A percentile compares a stretch with the other conserved stretches of the same genome.
phyloP scores from a whole-genome alignment of 2,888 invertebrate species.

The Syrphus vitripennis region DNA sequence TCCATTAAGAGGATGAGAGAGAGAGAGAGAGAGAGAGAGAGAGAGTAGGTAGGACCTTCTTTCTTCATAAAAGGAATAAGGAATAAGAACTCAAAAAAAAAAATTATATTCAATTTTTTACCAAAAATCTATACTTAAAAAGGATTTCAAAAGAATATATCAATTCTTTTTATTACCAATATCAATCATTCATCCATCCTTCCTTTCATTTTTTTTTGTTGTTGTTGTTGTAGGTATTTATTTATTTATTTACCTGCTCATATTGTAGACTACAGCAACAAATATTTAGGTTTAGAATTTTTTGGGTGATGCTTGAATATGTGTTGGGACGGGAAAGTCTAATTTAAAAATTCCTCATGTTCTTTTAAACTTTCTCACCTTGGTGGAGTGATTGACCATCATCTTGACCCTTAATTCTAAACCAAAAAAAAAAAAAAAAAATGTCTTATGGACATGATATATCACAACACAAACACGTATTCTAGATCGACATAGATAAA shows the following conservation, averaged over 20 bases:
- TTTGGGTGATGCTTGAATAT: background rate
- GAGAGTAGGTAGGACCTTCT: too few relatives aligned
- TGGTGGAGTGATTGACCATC: background rate
- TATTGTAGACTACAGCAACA: slow-evolving; percentile 20
- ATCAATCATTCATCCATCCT: slow-evolving; percentile 45
- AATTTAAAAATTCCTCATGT: background rate
- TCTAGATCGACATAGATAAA: slow-evolving; percentile 18
- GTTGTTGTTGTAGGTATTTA: background rate
- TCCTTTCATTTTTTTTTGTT: background rate
- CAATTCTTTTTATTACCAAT: slow-evolving; percentile 64
- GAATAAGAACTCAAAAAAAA: background rate
- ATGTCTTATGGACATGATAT: background rate
- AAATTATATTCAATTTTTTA: slow-evolving; percentile 15
- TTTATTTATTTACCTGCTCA: background rate
- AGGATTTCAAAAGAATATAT: slow-evolving; percentile 57
- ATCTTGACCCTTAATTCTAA: background rate
- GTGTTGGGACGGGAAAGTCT: background rate
- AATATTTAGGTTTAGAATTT: background rate
- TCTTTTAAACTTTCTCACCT: slow-evolving; percentile 12
- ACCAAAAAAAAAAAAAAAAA: background rate
- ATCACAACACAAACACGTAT: slow-evolving; percentile 18
- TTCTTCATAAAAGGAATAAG: slow-evolving; percentile 11
- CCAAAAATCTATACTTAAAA: slow-evolving; percentile 17
- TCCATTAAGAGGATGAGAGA: slow-evolving; percentile 61
- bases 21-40: too few relatives aligned